These are phyloP conservation scores for Metopolophium dirhodum DNA, from an alignment of 1,140 invertebrate genomes.

Conservation along the genomic window DNA sequence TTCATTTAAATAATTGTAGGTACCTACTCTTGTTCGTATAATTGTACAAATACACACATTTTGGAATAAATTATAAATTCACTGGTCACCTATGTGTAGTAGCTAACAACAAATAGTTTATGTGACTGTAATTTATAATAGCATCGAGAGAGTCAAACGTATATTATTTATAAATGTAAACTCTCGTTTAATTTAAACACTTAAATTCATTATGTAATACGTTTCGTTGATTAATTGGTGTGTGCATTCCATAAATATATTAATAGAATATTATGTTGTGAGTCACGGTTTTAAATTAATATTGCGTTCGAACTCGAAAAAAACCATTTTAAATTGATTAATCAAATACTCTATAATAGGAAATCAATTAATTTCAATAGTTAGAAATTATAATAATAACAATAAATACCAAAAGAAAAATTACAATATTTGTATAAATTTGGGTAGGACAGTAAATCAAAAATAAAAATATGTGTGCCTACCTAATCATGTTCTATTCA, in stretches of 20 bases:
- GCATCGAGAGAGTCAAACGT: background rate
- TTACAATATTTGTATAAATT: background rate
- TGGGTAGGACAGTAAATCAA: background rate
- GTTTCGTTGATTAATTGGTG: background rate
- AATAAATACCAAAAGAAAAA: background rate
- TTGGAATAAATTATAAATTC: conserved; percentile 32
- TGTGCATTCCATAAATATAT: background rate
- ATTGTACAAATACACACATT: background rate
- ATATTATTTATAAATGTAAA: conserved; percentile 24
- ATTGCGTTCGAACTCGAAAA: background rate
- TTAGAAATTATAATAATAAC: background rate
- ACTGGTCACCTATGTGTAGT: background rate
- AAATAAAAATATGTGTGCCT: background rate
- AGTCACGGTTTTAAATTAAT: background rate
- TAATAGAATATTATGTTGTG: background rate
- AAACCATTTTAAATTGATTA: background rate
- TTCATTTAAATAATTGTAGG: conserved; percentile 34
- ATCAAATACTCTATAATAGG: background rate
- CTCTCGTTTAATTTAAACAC: conserved; percentile 10
- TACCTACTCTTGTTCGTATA: background rate
- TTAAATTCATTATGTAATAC: background rate
- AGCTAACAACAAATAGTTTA: background rate
- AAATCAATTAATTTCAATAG: background rate
- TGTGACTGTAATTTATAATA: background rate
- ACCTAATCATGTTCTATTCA: background rate